Conservation (phyloP, 2,888 invertebrate genomes). For the Ormyrus rosae region DNA sequence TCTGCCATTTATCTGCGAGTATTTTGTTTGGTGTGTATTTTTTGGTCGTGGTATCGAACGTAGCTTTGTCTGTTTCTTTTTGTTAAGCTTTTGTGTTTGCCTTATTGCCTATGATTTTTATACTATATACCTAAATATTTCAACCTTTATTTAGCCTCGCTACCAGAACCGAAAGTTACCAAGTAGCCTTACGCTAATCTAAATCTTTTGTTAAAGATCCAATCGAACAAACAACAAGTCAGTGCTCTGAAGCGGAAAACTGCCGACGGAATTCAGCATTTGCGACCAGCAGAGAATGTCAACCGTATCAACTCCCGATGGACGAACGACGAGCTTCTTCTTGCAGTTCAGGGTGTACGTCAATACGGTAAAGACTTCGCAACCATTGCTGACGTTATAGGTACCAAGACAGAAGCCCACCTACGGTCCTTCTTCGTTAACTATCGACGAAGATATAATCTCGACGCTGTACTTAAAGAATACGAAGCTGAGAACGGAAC, state of each 20-base stretch:
- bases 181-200: no score
- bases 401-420: constrained; percentile 96
- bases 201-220: constrained; percentile 82
- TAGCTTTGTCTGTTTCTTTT: background rate
- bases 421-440: constrained; percentile 94
- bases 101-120: no score
- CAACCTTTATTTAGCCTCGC: no score
- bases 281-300: constrained; percentile 81
- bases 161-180: no score
- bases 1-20: background rate
- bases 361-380: constrained; percentile 93
- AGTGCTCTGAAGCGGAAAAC: constrained; percentile 90
- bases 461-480: constrained; percentile 91
- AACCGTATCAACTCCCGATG: constrained; percentile 90
- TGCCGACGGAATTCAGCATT: constrained; percentile 80
- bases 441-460: constrained; percentile 91
- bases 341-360: constrained; percentile 92
- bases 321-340: constrained; percentile 93
- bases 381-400: constrained; percentile 95
- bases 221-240: constrained; percentile 94
- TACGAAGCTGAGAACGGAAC: constrained; percentile 87
- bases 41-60: background rate
- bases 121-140: no score
- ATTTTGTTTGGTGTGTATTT: background rate
- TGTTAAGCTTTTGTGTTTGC: background rate